Conservation (phyloP, 2,797 vertebrate genomes). For the Hozukius guyotensis region DNA sequence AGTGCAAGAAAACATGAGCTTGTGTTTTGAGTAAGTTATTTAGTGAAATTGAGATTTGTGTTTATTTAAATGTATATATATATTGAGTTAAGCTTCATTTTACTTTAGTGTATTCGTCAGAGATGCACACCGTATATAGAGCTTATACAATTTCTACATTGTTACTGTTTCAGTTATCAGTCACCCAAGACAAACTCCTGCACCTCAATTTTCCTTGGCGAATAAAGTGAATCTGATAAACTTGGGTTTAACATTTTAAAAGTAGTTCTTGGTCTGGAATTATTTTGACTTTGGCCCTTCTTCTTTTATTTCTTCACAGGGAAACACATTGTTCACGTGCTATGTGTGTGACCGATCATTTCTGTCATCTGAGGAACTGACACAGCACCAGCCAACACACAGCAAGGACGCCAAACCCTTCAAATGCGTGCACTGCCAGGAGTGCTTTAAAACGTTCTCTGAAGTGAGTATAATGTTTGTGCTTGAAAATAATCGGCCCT, state of each 20-base stretch:
- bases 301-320: conserved; percentile 56
- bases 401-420: conserved; percentile 88
- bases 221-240: not conserved
- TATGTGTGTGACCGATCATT: conserved; percentile 88
- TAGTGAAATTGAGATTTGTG: not conserved
- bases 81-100: not conserved
- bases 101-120: not conserved
- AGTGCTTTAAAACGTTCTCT: conserved; percentile 86
- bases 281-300: not conserved
- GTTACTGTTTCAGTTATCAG: not conserved
- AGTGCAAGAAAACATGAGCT: not conserved
- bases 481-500: not conserved
- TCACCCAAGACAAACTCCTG: not conserved
- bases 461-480: conserved; percentile 71
- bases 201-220: not conserved
- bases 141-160: not conserved
- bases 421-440: conserved; percentile 85
- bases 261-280: not conserved
- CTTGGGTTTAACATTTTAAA: not conserved
- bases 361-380: conserved; percentile 86
- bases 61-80: not conserved
- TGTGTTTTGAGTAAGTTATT: not conserved
- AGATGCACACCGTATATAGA: not conserved
- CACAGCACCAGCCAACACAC: conserved; percentile 87
- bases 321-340: conserved; percentile 88